Evolutionary conservation across 1,140 invertebrate species (phyloP).

Genomic region (Temnothorax nylanderi): DNA sequence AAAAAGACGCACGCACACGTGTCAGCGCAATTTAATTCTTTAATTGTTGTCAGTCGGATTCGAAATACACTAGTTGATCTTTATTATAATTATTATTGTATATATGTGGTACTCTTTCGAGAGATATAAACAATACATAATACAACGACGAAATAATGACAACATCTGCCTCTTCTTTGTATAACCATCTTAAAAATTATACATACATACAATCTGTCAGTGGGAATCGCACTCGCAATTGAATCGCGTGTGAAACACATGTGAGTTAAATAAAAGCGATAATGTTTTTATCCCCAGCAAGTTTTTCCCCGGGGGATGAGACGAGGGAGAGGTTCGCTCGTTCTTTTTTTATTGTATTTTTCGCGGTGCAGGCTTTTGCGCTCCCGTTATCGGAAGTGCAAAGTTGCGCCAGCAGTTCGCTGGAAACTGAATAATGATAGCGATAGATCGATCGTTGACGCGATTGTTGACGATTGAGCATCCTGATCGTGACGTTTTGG

Average conservation of each 20-base stretch:
- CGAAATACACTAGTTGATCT: conserved; percentile 79
- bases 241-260: conserved; percentile 59
- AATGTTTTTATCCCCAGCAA: conserved; percentile 40
- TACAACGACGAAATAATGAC: conserved; percentile 76
- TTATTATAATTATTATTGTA: conserved; percentile 77
- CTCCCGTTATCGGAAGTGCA: not conserved
- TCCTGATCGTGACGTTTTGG: not conserved
- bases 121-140: conserved; percentile 77
- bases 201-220: conserved; percentile 61
- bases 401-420: not conserved
- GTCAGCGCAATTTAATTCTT: conserved; percentile 79
- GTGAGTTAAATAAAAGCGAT: conserved; percentile 58
- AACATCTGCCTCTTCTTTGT: conserved; percentile 56
- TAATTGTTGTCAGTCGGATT: conserved; percentile 81
- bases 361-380: not conserved
- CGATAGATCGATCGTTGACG: not conserved
- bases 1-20: not conserved
- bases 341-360: not conserved
- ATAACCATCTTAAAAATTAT: conserved; percentile 66
- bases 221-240: conserved; percentile 57
- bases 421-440: not conserved
- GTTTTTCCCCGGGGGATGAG: conserved; percentile 25
- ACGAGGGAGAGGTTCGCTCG: conserved; percentile 28
- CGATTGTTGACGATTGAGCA: not conserved
- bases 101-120: conserved; percentile 75